Evolutionary conservation across 2,797 vertebrate genomes (phyloP), one percentile per base, ranked within the genome.

Genomic region (Geotrypetes seraphini): DNA sequence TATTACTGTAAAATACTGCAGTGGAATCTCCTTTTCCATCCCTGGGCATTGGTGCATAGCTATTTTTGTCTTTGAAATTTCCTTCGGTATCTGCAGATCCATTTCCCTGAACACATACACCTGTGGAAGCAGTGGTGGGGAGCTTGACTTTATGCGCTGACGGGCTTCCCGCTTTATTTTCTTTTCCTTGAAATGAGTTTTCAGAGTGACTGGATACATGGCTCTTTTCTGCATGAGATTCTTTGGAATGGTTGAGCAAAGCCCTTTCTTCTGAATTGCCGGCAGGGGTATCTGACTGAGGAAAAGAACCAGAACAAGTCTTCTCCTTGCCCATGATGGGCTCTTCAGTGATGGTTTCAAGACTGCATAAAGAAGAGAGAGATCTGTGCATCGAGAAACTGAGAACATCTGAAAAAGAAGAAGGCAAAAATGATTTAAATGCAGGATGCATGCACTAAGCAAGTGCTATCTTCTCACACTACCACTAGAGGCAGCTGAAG

Each of bases 301-400:
- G 57, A 57, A 47, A 53, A 10, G 50, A 42, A 42, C 64, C 53
- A 50, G 22, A 17, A 28, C 40, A 49, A 43, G 46, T 50, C 40
- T 31, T 64, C 37, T 80, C 76, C 42, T 33, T 73, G 49, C 67
- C 28, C 63, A 40, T 13, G 33, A 47, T 38, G 15, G 79, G 68
- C 60, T 89, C 84, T 66, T 88, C 88, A 7, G 73, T 67, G 40
- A 84, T 89, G 12, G 81, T 83, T 64, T 83, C 83, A 66, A 88
- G 76, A 70, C 69, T 73, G 65, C 69, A 75, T 55, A 75, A 76
- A 50, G 78, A 80, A 43, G 78, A 63, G 50, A 58, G 53, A 34
- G 83, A 69, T 72, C 60, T 79, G 71, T 79, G 87, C 25, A 57
- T 39, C 17, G 75, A 71, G 52, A 59, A 57, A 53, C 45, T 64